Evolutionary conservation across 1,140 invertebrate genomes (phyloP), one percentile per base, ranked within the genome.

Genomic region (Drosophila ironensis): DNA sequence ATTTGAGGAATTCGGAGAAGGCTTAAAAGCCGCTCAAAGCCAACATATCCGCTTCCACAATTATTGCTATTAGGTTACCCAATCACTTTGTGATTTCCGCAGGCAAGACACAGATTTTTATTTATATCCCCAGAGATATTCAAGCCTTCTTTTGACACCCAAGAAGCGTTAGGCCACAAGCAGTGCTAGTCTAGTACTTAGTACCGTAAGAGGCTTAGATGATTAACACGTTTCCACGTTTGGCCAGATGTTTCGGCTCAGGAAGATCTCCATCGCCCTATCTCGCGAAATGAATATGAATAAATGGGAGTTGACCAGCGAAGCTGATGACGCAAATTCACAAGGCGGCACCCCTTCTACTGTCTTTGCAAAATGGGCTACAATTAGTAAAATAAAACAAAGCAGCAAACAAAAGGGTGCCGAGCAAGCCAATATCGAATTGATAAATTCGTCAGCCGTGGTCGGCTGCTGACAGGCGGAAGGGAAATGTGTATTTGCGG

Each of bases 371-470:
- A 45, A 54, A 51, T 59, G 3, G 50, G 4, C 8, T 41, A 8
- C 72, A 72, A 81, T 82, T 63, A 72, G 76, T 75, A 61, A 53
- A 27, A 24, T 40, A 52, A 42, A 61, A 16, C 50, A 14, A 12
- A 6, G 11, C 30, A 19, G 35, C 12, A 33, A 11, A 9, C n/a
- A 44, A 40, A 37, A 27, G 46, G 33, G 35, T 25, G 30, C 7
- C 20, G 22, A 5, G 25, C 41, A 30, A 44, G 11, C 25, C 40
- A 44, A 35, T 56, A 61, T 38, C 45, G 51, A 38, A 48, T 72
- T 64, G 48, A 59, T 40, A 60, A 52, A 72, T 57, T 72, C 73
- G 17, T n/a, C 52, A 33, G 40, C 50, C n/a, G n/a, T n/a, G n/a
- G n/a, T n/a, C n/a, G n/a, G n/a, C n/a, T n/a, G n/a, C n/a, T n/a